These are phyloP conservation scores for Tinamus guttatus DNA, from an alignment of 2,113 vertebrate genomes.

Conservation along the genomic window DNA sequence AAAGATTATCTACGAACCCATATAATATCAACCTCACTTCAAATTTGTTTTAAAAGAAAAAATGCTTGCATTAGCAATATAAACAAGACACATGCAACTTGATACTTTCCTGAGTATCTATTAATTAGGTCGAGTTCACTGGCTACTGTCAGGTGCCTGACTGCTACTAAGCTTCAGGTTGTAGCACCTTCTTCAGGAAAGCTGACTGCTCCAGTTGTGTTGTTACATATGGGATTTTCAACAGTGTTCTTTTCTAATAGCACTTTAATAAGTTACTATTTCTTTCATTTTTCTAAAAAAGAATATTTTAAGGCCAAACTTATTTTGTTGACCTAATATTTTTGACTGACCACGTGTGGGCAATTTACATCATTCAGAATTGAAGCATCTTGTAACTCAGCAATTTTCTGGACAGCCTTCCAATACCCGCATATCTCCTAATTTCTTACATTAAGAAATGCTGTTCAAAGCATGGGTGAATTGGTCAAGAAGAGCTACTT, in stretches of 20 bases:
- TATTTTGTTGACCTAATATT: not conserved
- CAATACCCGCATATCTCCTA: not conserved
- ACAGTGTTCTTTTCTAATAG: not conserved
- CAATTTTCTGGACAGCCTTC: not conserved
- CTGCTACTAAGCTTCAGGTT: not conserved
- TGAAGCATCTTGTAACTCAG: not conserved
- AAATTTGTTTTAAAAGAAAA: not conserved
- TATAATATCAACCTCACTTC: not conserved
- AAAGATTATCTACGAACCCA: not conserved
- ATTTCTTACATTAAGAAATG: no score
- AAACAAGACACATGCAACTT: conserved; percentile 33
- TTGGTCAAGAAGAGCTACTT: not conserved
- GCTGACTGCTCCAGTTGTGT: not conserved
- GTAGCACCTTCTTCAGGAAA: not conserved
- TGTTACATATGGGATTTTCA: not conserved
- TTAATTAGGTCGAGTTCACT: not conserved
- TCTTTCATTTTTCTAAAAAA: not conserved
- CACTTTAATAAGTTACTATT: not conserved
- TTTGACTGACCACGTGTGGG: not conserved
- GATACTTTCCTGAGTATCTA: not conserved
- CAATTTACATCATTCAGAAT: not conserved
- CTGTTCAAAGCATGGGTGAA: not conserved
- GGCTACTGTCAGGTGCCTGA: not conserved
- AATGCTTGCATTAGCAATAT: conserved; percentile 42
- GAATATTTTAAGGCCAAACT: not conserved